phyloP scores from a whole-genome alignment of 2,113 vertebrate species.

The Periophthalmodon schlosseri region DNA sequence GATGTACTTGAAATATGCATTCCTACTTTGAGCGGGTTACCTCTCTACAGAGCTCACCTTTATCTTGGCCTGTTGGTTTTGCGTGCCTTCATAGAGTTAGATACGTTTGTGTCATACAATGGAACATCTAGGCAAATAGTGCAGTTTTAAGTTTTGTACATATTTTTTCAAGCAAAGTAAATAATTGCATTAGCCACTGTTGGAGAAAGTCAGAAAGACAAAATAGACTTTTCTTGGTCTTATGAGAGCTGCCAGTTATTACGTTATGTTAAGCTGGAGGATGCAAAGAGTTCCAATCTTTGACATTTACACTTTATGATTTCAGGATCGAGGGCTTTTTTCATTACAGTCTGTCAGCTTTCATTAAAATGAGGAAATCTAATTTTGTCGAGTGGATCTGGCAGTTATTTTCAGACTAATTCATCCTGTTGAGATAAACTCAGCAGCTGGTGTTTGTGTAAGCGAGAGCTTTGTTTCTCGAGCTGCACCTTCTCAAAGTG shows the following conservation, averaged over 20 bases:
- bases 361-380: conserved; percentile 74
- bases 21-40: too few relatives aligned
- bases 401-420: conserved; percentile 72
- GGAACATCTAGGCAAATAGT: background rate
- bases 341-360: conserved; percentile 73
- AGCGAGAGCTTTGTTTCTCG: conserved; percentile 53
- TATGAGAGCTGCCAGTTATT: background rate
- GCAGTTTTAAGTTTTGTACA: background rate
- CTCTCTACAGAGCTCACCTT: too few relatives aligned
- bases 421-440: conserved; percentile 73
- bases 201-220: background rate
- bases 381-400: conserved; percentile 73
- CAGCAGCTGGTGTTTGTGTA: conserved; percentile 77
- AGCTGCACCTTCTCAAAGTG: conserved; percentile 40
- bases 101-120: background rate
- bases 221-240: background rate
- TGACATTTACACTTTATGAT: conserved; percentile 64
- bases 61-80: too few relatives aligned
- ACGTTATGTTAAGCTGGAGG: too few relatives aligned
- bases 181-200: background rate
- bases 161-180: background rate
- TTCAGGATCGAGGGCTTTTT: conserved; percentile 68
- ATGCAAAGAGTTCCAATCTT: background rate
- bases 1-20: too few relatives aligned
- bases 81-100: too few relatives aligned